Evolutionary conservation across 1,140 invertebrate genomes (phyloP).

Genomic region (Stegodyphus mimosarum): DNA sequence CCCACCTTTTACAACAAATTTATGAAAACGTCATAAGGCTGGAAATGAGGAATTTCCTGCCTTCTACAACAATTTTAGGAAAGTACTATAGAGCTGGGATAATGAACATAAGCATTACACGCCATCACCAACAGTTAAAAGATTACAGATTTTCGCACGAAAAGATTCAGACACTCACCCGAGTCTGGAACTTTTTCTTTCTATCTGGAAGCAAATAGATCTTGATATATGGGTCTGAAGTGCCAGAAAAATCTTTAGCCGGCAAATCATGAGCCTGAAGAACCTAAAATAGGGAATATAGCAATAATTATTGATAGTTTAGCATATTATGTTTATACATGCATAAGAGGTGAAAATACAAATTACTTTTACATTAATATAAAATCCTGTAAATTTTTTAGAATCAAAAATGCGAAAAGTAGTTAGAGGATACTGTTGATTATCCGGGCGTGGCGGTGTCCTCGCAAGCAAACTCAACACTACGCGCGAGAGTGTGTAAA

Average conservation of each 20-base stretch:
- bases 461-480: too few relatives aligned
- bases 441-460: too few relatives aligned
- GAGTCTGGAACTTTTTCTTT: constrained; percentile 99
- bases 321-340: not conserved
- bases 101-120: not conserved
- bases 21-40: too few relatives aligned
- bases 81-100: too few relatives aligned
- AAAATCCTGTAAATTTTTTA: not conserved
- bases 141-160: not conserved
- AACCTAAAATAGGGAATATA: constrained; percentile 74
- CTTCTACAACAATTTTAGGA: too few relatives aligned
- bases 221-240: constrained; percentile 99
- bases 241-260: constrained; percentile 98
- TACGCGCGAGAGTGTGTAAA: too few relatives aligned
- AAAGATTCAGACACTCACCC: constrained; percentile 11
- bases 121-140: not conserved
- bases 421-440: too few relatives aligned
- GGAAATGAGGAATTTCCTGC: too few relatives aligned
- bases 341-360: not conserved
- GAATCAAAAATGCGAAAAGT: not conserved
- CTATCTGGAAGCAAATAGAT: constrained; percentile 97
- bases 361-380: not conserved
- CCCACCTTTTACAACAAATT: too few relatives aligned
- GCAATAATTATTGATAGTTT: not conserved
- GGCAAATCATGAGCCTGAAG: constrained; percentile 98